These are phyloP conservation scores for Caenorhabditis latens DNA, from an alignment of 1,140 invertebrate species.

Conservation along the genomic window DNA sequence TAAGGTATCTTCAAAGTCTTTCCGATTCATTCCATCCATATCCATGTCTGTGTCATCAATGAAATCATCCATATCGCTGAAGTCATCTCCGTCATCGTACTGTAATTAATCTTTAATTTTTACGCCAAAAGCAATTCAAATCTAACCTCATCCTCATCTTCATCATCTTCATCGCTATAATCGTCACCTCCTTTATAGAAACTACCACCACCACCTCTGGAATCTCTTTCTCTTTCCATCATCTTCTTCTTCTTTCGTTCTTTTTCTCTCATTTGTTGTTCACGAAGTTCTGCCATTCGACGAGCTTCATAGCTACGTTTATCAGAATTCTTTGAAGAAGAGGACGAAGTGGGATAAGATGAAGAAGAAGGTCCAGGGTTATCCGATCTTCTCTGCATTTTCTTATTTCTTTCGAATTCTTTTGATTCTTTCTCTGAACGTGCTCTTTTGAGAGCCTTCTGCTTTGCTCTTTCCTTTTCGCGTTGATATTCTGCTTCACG, in stretches of 20 bases:
- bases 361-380: constrained; percentile 6
- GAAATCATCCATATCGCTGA: constrained; percentile 75
- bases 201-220: constrained; percentile 10
- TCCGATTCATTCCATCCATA: constrained; percentile 67
- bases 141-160: constrained; percentile 59
- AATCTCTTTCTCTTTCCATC: constrained; percentile 14
- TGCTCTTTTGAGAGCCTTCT: constrained; percentile 14
- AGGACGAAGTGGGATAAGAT: background rate
- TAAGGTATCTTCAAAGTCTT: constrained; percentile 71
- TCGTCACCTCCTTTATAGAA: constrained; percentile 27
- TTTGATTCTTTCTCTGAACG: background rate
- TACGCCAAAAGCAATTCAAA: background rate
- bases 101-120: background rate
- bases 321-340: background rate
- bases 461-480: constrained; percentile 7
- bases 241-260: constrained; percentile 12
- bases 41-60: constrained; percentile 72
- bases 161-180: constrained; percentile 68
- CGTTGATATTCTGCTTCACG: constrained; percentile 25
- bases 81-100: constrained; percentile 69
- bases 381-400: constrained; percentile 7
- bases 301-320: constrained; percentile 30
- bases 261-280: constrained; percentile 34
- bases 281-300: constrained; percentile 45
- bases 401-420: constrained; percentile 14